phyloP scores from a whole-genome alignment of 2,797 vertebrate species.

The Poeciliopsis presidionis region DNA sequence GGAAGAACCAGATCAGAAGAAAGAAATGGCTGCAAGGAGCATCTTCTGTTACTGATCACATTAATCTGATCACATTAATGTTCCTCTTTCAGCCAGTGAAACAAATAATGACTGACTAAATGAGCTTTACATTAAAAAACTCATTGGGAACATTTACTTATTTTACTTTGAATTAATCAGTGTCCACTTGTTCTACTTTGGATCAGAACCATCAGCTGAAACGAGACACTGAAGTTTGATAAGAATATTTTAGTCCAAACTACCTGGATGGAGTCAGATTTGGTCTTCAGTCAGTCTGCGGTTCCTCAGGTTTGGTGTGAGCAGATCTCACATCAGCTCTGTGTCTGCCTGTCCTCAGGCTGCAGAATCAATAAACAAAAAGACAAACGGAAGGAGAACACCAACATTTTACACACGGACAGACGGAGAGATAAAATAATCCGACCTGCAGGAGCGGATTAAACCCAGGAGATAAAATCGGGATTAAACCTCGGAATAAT shows the following conservation, averaged over 20 bases:
- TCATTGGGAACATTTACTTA: not conserved
- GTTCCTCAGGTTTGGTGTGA: not conserved
- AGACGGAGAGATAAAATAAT: conserved; percentile 16
- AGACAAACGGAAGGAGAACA: conserved; percentile 2
- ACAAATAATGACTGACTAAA: not conserved
- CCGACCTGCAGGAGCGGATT: conserved; percentile 25
- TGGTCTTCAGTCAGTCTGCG: not conserved
- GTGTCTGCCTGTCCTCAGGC: not conserved
- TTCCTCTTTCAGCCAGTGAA: not conserved
- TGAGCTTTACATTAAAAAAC: no score
- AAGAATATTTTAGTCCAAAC: not conserved
- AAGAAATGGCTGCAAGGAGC: not conserved
- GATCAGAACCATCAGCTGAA: not conserved
- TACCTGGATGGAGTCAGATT: not conserved
- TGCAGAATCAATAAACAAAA: not conserved
- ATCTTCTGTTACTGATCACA: not conserved
- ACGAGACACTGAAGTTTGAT: not conserved
- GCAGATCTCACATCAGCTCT: not conserved
- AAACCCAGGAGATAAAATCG: conserved; percentile 11
- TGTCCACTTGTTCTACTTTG: not conserved
- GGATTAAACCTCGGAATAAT: conserved; percentile 19
- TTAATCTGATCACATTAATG: not conserved
- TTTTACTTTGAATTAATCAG: no score
- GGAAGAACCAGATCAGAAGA: not conserved
- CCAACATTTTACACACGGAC: conserved; percentile 3